These are phyloP conservation scores for Polypedilum pembai DNA, from an alignment of 1,140 invertebrate genomes.

Conservation along the genomic window DNA sequence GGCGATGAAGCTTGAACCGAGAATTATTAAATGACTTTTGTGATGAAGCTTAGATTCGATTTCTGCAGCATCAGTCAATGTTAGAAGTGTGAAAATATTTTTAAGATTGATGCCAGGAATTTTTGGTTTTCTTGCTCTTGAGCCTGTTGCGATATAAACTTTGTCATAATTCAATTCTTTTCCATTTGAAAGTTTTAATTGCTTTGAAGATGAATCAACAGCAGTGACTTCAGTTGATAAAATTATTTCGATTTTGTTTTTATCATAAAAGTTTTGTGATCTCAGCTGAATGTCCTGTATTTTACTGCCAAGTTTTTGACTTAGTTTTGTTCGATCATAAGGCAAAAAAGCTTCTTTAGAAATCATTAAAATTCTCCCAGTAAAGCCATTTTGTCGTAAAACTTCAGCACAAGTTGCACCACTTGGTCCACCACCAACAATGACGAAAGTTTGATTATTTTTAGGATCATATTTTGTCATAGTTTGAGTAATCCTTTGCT, in stretches of 20 bases:
- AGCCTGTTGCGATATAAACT: slow-evolving; percentile 77
- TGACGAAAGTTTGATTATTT: slow-evolving; percentile 54
- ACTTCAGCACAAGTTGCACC: slow-evolving; percentile 77
- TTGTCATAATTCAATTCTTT: slow-evolving; percentile 60
- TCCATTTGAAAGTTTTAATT: slow-evolving; percentile 57
- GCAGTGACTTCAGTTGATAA: slow-evolving; percentile 54
- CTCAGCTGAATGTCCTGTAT: slow-evolving; percentile 60
- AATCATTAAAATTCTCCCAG: slow-evolving; percentile 71
- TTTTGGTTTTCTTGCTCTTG: slow-evolving; percentile 53
- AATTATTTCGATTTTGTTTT: slow-evolving; percentile 64
- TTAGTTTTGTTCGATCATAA: slow-evolving; percentile 85
- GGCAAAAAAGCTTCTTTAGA: slow-evolving; percentile 70
- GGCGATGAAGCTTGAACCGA: slow-evolving; percentile 75
- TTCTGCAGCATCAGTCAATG: slow-evolving; percentile 60
- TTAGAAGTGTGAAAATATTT: slow-evolving; percentile 68
- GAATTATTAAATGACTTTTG: slow-evolving; percentile 61
- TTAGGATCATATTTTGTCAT: slow-evolving; percentile 48
- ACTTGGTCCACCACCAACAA: slow-evolving; percentile 82
- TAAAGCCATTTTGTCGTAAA: slow-evolving; percentile 78
- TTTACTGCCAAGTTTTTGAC: slow-evolving; percentile 61
- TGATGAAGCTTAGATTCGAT: slow-evolving; percentile 48
- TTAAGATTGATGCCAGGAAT: slow-evolving; percentile 58
- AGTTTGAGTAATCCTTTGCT: slow-evolving; percentile 54
- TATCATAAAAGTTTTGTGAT: slow-evolving; percentile 60
- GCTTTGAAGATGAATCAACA: slow-evolving; percentile 55